Conservation (phyloP, 2,113 vertebrate genomes). For the Beaufortia kweichowensis region DNA sequence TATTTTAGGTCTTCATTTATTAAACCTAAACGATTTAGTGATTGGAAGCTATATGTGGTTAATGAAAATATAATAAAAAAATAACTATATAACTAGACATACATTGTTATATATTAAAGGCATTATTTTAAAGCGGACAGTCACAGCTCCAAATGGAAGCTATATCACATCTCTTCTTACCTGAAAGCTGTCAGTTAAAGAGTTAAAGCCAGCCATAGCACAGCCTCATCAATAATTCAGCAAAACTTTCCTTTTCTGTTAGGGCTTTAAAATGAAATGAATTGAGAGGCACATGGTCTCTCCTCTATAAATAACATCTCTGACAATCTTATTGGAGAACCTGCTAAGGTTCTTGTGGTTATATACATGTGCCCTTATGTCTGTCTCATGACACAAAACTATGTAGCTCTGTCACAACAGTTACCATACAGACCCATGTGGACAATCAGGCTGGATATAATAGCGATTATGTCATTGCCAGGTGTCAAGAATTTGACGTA, state of each 20-base stretch:
- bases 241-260: constrained; percentile 58
- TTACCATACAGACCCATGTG: not conserved
- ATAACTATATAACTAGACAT: too few species aligned
- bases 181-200: constrained; percentile 55
- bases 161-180: not conserved
- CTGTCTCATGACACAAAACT: not conserved
- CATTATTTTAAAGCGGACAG: too few species aligned
- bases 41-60: not conserved
- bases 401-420: not conserved
- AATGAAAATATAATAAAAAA: too few species aligned
- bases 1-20: not conserved
- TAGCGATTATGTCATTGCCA: constrained; percentile 26
- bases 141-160: constrained; percentile 48
- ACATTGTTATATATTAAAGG: too few species aligned
- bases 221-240: constrained; percentile 71
- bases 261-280: constrained; percentile 58
- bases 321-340: constrained; percentile 7
- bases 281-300: constrained; percentile 51
- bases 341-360: not conserved
- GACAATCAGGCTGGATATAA: not conserved
- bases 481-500: constrained; percentile 9
- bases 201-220: constrained; percentile 57
- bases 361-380: not conserved
- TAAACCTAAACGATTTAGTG: not conserved
- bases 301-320: constrained; percentile 63